Evolutionary conservation across 2,888 invertebrate species (phyloP).

Genomic region (Ptychoptera albimana): DNA sequence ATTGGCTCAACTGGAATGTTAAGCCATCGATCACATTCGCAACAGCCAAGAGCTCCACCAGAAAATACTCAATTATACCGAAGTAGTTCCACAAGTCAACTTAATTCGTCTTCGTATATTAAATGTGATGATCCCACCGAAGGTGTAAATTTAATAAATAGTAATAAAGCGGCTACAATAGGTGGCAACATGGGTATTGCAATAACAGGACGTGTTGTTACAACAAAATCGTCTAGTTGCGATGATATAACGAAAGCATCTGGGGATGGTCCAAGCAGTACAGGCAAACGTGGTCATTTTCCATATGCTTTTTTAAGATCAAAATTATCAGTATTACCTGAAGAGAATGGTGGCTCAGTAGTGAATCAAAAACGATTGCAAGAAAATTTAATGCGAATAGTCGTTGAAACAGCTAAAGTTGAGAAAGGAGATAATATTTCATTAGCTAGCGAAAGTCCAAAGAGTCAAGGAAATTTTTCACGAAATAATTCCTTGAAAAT

Average conservation of each 20-base stretch:
- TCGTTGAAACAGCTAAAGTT: no score
- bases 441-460: conserved; percentile 18
- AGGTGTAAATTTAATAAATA: conserved; percentile 47
- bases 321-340: conserved; percentile 58
- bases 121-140: conserved; percentile 70
- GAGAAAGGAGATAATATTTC: conserved; percentile 17
- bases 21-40: conserved; percentile 33
- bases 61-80: conserved; percentile 36
- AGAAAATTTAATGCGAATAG: conserved; percentile 1
- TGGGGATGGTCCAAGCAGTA: conserved; percentile 15
- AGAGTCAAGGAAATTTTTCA: conserved; percentile 14
- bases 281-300: conserved; percentile 47
- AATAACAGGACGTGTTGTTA: conserved; percentile 28
- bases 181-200: conserved; percentile 9
- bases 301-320: conserved; percentile 65
- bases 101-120: conserved; percentile 48
- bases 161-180: conserved; percentile 23
- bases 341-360: conserved; percentile 45
- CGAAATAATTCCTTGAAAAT: no score
- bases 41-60: conserved; percentile 19
- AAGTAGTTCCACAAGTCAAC: conserved; percentile 61
- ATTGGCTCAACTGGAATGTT: conserved; percentile 65
- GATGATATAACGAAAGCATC: conserved; percentile 51
- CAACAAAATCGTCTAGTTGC: conserved; percentile 49
- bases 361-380: conserved; percentile 27